phyloP scores from a whole-genome alignment of 2,113 vertebrate genomes.

The Uropsilus gracilis region DNA sequence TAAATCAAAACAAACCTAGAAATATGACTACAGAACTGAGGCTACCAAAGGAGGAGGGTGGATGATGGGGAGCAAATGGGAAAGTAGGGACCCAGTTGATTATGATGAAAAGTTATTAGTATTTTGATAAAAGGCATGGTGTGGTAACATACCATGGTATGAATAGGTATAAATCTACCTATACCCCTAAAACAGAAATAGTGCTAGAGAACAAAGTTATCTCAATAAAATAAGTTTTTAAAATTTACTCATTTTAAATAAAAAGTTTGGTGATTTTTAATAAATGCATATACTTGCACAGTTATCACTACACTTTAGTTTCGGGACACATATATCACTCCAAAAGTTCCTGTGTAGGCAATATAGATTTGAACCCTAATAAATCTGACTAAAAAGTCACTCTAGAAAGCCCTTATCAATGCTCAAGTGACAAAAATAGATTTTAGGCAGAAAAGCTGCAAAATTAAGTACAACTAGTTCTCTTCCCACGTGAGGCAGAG shows the following conservation, averaged over 20 bases:
- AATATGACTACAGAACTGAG: no score
- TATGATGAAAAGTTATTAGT: no score
- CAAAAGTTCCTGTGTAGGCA: background rate
- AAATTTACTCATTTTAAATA: background rate
- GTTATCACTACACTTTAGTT: background rate
- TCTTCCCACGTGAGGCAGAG: background rate
- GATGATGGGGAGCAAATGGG: no score
- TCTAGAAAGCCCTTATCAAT: background rate
- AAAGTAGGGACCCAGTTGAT: no score
- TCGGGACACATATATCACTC: background rate
- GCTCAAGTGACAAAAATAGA: background rate
- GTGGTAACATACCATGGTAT: no score
- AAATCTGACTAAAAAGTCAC: background rate
- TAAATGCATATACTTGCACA: background rate
- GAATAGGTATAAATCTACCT: no score
- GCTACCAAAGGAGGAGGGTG: no score
- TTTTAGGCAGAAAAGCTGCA: background rate
- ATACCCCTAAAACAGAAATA: no score
- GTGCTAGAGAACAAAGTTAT: no score
- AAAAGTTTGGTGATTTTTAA: background rate
- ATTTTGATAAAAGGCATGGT: no score
- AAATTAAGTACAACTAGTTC: background rate
- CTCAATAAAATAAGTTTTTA: background rate
- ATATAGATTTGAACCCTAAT: background rate
- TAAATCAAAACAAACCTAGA: no score